Percentiles rank a stretch among this genome's conserved stretches.
Evolutionary conservation across 2,888 invertebrate species (phyloP).

Genomic region (Abrostola tripartita): DNA sequence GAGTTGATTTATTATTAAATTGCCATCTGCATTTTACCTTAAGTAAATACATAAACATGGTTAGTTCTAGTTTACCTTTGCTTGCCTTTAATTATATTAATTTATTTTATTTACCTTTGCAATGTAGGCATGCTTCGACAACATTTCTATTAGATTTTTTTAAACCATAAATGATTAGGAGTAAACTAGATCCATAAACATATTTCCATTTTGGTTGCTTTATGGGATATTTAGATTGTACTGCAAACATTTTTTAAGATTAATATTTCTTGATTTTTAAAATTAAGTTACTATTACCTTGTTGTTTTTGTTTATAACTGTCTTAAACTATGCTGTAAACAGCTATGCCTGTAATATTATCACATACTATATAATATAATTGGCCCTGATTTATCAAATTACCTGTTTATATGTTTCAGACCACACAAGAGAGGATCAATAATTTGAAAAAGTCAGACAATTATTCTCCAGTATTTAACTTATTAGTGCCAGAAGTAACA

Average conservation of each 20-base stretch:
- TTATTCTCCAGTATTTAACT: constrained; percentile 92
- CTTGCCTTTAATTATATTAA: constrained; percentile 15
- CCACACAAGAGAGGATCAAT: constrained; percentile 88
- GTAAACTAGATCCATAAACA: too few relatives aligned
- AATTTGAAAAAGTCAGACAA: constrained; percentile 89
- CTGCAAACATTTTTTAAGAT: too few relatives aligned
- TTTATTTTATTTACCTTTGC: constrained; percentile 26
- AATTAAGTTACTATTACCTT: too few relatives aligned
- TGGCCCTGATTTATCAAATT: constrained; percentile 40
- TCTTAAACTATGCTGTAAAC: constrained; percentile 25
- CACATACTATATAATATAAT: constrained; percentile 32
- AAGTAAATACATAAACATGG: constrained; percentile 9
- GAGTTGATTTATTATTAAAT: constrained; percentile 17
- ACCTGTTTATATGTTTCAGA: constrained; percentile 77
- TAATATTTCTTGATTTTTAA: too few relatives aligned
- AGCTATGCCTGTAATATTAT: constrained; percentile 47
- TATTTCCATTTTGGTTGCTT: too few relatives aligned
- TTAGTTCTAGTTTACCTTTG: constrained; percentile 1
- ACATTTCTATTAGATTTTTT: too few relatives aligned
- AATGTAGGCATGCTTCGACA: too few relatives aligned
- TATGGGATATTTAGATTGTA: too few relatives aligned
- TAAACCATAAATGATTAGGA: too few relatives aligned
- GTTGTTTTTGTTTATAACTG: not conserved
- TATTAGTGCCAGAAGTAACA: constrained; percentile 89
- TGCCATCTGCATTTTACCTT: constrained; percentile 22